phyloP scores from a whole-genome alignment of 2,113 vertebrate genomes.

The Pluvianellus socialis region DNA sequence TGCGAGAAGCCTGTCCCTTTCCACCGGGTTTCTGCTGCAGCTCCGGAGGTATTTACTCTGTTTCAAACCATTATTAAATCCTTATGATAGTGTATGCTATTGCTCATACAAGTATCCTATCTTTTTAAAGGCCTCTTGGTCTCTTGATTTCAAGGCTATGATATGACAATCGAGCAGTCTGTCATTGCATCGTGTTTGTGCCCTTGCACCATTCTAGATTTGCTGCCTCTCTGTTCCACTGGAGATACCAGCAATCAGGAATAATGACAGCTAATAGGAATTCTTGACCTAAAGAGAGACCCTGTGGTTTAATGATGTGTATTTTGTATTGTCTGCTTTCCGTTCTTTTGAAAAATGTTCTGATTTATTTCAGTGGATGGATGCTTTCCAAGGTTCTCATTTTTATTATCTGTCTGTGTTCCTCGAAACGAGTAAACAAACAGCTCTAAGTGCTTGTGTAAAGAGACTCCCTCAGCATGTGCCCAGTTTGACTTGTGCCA shows the following conservation, averaged over 20 bases:
- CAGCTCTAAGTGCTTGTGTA: background rate
- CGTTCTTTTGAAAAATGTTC: background rate
- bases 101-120: background rate
- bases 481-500: background rate
- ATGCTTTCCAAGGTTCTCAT: background rate
- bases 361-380: background rate
- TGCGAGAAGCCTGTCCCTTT: background rate
- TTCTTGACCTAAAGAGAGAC: background rate
- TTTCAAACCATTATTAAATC: background rate
- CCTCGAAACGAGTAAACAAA: background rate
- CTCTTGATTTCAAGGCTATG: background rate
- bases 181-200: background rate
- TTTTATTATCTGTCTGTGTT: background rate
- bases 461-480: background rate
- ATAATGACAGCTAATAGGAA: background rate
- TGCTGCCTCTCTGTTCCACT: background rate
- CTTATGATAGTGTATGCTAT: background rate
- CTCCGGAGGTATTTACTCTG: background rate
- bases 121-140: background rate
- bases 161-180: background rate
- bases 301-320: background rate
- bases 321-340: background rate
- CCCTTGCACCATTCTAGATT: background rate
- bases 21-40: background rate
- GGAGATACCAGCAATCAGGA: background rate